Percentiles rank a stretch among this genome's conserved stretches.
Conservation (phyloP, 2,113 vertebrate genomes). For the Sclerurus mexicanus region DNA sequence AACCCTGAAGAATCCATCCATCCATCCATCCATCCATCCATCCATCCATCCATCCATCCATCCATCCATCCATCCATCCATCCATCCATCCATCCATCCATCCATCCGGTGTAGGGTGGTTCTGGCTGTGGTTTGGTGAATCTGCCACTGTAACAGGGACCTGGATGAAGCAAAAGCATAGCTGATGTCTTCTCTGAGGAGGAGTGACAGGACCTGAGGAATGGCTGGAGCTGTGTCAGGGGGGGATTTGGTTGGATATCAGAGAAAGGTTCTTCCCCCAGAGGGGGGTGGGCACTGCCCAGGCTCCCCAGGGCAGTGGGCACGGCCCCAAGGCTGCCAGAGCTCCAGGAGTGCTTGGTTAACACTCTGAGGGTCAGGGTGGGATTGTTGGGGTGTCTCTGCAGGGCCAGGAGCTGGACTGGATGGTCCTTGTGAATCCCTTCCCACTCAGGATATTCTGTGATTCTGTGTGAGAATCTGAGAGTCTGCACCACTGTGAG, state of each 20-base stretch:
- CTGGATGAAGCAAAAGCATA: neutral
- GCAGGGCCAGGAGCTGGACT: neutral
- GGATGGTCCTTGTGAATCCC: neutral
- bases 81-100: no score
- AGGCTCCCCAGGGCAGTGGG: neutral
- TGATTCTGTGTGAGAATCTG: neutral
- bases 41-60: fast-evolving
- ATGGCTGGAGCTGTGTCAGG: neutral
- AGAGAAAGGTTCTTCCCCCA: neutral
- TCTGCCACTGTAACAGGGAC: neutral
- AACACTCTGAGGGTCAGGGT: fast-evolving
- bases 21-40: neutral
- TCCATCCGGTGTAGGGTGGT: fast-evolving
- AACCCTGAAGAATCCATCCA: neutral
- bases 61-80: neutral
- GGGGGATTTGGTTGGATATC: neutral
- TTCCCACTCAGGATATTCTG: neutral
- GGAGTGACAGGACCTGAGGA: fast-evolving
- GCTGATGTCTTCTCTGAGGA: neutral
- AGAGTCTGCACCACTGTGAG: neutral
- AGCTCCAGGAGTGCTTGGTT: neutral
- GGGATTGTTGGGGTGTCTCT: neutral
- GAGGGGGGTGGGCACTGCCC: neutral
- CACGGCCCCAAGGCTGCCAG: neutral
- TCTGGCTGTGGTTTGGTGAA: neutral